A percentile compares a stretch with the other conserved stretches of the same genome.
Conservation (phyloP, 2,888 invertebrate genomes). For the Hoplodrina ambigua region DNA sequence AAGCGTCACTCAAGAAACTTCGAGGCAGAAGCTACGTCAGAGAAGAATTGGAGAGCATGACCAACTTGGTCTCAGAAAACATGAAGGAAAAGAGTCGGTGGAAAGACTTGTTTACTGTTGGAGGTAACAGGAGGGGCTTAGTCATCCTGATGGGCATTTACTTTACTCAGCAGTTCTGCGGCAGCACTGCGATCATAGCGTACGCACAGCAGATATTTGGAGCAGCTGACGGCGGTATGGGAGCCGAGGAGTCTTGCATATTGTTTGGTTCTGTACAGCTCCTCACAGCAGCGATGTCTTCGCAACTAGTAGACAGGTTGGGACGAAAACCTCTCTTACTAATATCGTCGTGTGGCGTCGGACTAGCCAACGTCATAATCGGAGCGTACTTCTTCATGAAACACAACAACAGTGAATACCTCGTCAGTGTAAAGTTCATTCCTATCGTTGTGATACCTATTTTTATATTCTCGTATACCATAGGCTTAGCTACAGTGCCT, state of each 20-base stretch:
- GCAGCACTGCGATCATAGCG: conserved; percentile 90
- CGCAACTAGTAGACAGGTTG: conserved; percentile 90
- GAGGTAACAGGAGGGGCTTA: conserved; percentile 90
- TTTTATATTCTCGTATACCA: conserved; percentile 91
- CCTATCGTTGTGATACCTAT: conserved; percentile 90
- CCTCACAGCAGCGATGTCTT: conserved; percentile 89
- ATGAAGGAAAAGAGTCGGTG: conserved; percentile 88
- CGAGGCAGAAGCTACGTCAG: conserved; percentile 89
- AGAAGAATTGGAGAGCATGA: conserved; percentile 90
- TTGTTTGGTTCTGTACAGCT: conserved; percentile 89
- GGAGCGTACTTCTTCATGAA: conserved; percentile 90
- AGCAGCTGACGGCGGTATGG: conserved; percentile 85
- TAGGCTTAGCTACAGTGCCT: conserved; percentile 92
- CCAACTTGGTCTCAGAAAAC: conserved; percentile 87
- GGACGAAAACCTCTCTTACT: conserved; percentile 91
- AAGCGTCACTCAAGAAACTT: conserved; percentile 89
- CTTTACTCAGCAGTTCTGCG: conserved; percentile 91
- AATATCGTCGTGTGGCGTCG: conserved; percentile 90
- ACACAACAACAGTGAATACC: conserved; percentile 82
- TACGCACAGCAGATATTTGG: conserved; percentile 92
- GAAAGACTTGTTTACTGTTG: conserved; percentile 84
- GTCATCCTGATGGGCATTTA: conserved; percentile 91
- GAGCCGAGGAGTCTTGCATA: conserved; percentile 87
- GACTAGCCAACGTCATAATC: conserved; percentile 88
- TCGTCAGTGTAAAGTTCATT: conserved; percentile 88